Percentiles rank a stretch among this genome's conserved stretches.
Evolutionary conservation across 2,113 vertebrate species (phyloP).

Genomic region (Cyanoliseus patagonus): DNA sequence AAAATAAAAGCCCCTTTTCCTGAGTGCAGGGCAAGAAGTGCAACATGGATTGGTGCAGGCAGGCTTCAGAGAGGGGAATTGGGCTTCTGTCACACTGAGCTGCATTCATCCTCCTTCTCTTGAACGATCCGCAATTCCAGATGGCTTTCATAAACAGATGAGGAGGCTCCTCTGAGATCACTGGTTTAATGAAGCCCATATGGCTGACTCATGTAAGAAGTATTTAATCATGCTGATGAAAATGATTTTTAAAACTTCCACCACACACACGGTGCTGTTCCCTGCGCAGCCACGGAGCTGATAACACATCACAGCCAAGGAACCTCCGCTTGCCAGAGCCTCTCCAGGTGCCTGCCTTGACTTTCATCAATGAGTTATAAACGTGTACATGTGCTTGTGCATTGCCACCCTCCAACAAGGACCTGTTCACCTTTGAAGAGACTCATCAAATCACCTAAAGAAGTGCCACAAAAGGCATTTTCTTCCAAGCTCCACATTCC

Average conservation of each 20-base stretch:
- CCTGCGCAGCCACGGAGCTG: not conserved
- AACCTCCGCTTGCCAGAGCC: not conserved
- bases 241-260: slow-evolving; percentile 65
- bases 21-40: slow-evolving; percentile 20
- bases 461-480: not conserved
- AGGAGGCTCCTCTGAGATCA: slow-evolving; percentile 73
- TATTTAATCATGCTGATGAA: slow-evolving; percentile 78
- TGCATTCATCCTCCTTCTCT: slow-evolving; percentile 68
- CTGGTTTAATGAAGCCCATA: slow-evolving; percentile 74
- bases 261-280: slow-evolving; percentile 68
- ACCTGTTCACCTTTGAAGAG: not conserved
- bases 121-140: slow-evolving; percentile 70
- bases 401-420: not conserved
- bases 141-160: slow-evolving; percentile 77
- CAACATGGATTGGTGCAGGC: not conserved
- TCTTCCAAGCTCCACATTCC: not conserved
- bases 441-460: not conserved
- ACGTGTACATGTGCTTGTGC: rapidly evolving
- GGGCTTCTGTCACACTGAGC: slow-evolving; percentile 68
- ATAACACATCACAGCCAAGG: not conserved
- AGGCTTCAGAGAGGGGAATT: slow-evolving; percentile 48
- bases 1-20: slow-evolving; percentile 53
- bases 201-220: slow-evolving; percentile 79
- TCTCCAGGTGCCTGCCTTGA: not conserved
- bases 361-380: not conserved